Base-by-base conservation (phyloP, 2,113 vertebrate species). In the Pseudopodoces humilis region DNA sequence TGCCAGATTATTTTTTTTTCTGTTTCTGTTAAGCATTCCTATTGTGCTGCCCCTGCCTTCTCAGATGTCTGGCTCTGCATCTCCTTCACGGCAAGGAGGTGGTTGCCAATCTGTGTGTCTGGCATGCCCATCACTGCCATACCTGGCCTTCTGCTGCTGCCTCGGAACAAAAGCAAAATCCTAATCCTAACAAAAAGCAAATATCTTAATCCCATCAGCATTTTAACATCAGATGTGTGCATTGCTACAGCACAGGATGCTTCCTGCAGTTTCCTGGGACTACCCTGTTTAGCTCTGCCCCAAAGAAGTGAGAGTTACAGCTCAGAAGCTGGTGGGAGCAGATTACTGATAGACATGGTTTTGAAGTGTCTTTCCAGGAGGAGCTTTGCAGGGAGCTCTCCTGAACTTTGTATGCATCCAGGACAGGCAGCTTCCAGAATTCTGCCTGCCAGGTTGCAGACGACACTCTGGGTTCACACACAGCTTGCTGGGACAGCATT, bases 141-240 rank as follows among this genome's bases (percentile, higher is more conserved):
- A n/a, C 72, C 84, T 58, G 77, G 19, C 77, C 81, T 94, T 81
- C 81, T 94, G 92, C 72, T 90, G 75, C 55, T 83, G 50, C 30
- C 55, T 55, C 0, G 0, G 39, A 90, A 90, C 76, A 92, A 87
- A 85, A 92, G 67, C 53, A 56, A 19, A 43, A 39, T 39, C 39
- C 37, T 39, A 39, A 39, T 39, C 10, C 39, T 39, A 39, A 39
- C 39, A 39, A 39, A 39, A 39, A 92, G 67, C 49, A 56, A 19
- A 43, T 46, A 53, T 47, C 68, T 39, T 88, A 88, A 88, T 49
- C 83, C 80, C 27, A 39, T 80, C 71, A 85, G 52, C 63, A 50
- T 93, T 27, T 89, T 78, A 59, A 43, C 84, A 67, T 52, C 89
- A 94, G 76, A 58, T 77, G 76, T 31, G 70, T 35, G 70, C 35